Evolutionary conservation across 2,113 vertebrate species (phyloP), one percentile per base, ranked within the genome.

Genomic region (Pelusios castaneus): DNA sequence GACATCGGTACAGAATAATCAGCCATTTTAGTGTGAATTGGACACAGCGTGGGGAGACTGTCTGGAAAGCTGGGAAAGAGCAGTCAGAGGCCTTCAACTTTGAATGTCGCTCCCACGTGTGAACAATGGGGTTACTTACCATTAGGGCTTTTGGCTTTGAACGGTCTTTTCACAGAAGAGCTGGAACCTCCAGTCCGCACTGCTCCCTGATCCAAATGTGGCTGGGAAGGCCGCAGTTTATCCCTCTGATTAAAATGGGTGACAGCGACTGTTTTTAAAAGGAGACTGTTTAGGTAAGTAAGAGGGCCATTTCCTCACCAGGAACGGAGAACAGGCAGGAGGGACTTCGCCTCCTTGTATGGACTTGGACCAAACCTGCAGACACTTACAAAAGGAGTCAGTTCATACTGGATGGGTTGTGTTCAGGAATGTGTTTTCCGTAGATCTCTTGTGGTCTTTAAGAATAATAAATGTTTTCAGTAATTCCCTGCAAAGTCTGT

Each of bases 371-470:
- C 63, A 70, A 38, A 22, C 63, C n/a, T 38, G 21, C n/a, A 70
- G 17, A 70, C n/a, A n/a, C 16, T 70, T 22, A n/a, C 16, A 21
- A 38, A 38, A 38, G n/a, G n/a, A 14, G n/a, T 70, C 34, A 19
- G n/a, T 2, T 38, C 17, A 38, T 27, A 60, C n/a, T 19, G 16
- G n/a, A 70, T 34, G n/a, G n/a, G 22, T 38, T 70, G n/a, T 17
- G 21, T 38, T 70, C n/a, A 10, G 63, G n/a, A 70, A 14, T 58
- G 14, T 17, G 51, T 58, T 58, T 38, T 70, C 63, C 17, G 21
- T 38, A 38, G 43, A 41, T 24, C 55, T 24, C 51, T 93, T 63
- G 63, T 93, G 94, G 93, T 95, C 96, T 96, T 96, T 89, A 96
- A 96, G 97, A 95, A 93, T 80, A 80, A 86, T 96, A 67, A 92